Conservation (phyloP, 2,113 vertebrate genomes). For the Trinectes maculatus region DNA sequence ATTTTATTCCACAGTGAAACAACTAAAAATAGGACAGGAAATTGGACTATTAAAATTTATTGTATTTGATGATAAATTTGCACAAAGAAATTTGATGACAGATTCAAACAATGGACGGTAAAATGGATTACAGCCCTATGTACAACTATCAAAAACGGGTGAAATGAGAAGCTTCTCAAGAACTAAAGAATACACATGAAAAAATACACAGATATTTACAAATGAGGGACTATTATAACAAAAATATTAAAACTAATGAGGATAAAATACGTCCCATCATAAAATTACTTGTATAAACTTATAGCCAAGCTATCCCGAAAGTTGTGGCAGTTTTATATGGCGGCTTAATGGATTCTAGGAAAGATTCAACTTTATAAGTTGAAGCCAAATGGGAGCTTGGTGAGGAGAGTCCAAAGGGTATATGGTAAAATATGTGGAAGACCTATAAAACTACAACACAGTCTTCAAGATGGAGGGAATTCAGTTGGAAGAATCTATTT, state of each 20-base stretch:
- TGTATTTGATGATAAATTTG: not conserved
- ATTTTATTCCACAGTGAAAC: not conserved
- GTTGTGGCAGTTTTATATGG: no score
- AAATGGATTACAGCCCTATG: not conserved
- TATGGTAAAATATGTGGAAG: not conserved
- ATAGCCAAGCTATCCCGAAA: no score
- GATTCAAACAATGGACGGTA: not conserved
- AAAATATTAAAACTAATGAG: no score
- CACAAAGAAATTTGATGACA: not conserved
- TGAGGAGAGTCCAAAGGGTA: not conserved
- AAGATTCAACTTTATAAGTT: not conserved
- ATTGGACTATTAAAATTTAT: not conserved
- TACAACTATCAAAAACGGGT: not conserved
- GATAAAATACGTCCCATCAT: no score
- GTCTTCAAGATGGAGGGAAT: no score
- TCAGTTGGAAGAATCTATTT: not conserved
- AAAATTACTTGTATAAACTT: no score
- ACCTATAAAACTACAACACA: not conserved
- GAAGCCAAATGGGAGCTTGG: not conserved
- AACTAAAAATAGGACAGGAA: not conserved
- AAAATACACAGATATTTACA: no score
- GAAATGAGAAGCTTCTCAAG: no score
- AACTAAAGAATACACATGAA: no score
- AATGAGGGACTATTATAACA: no score
- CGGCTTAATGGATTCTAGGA: not conserved